A percentile compares a stretch with the other conserved stretches of the same genome.
phyloP scores from a whole-genome alignment of 2,113 vertebrate species.

The Delphinapterus leucas region DNA sequence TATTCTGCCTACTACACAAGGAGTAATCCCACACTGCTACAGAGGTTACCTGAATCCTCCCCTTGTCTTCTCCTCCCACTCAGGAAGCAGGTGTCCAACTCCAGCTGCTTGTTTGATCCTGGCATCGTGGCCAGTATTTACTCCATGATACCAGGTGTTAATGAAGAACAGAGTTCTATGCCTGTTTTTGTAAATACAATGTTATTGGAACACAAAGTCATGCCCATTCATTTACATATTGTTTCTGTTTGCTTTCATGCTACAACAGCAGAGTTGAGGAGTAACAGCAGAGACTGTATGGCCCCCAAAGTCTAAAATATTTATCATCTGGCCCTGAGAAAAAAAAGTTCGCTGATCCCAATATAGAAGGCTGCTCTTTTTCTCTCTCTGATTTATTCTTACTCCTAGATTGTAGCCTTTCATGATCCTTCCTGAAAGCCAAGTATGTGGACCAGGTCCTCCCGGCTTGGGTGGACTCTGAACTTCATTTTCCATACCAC shows the following conservation, averaged over 20 bases:
- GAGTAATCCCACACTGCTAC: neutral
- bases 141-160: neutral
- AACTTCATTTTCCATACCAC: neutral
- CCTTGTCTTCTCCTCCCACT: neutral
- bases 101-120: neutral
- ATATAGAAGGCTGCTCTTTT: neutral
- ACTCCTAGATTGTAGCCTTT: neutral
- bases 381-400: neutral
- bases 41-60: neutral
- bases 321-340: neutral
- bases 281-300: neutral
- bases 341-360: neutral
- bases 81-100: neutral
- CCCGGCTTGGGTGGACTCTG: neutral
- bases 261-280: neutral
- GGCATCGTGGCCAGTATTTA: neutral
- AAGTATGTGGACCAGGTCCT: neutral
- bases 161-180: neutral
- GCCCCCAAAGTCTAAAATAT: neutral
- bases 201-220: neutral
- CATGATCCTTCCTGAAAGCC: neutral
- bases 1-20: neutral
- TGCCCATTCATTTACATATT: neutral
- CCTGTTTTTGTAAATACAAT: neutral
- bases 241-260: neutral